phyloP scores from a whole-genome alignment of 1,140 invertebrate genomes.

The Drosophila parvula region DNA sequence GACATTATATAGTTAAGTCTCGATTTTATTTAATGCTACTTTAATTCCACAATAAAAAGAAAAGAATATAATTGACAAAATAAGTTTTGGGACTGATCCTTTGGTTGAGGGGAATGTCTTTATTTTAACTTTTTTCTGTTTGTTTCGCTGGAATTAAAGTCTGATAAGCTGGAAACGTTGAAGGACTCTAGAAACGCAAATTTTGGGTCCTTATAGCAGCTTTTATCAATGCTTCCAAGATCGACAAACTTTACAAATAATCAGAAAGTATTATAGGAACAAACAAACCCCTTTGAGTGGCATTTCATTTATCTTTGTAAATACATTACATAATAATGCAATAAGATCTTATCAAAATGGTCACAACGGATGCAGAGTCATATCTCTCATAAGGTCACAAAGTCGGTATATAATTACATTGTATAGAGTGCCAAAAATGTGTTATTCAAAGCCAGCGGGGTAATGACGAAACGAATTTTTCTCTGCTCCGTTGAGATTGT shows the following conservation, averaged over 20 bases:
- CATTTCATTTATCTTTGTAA: too few species aligned
- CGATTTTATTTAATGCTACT: slow-evolving; percentile 26
- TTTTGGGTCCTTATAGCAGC: too few species aligned
- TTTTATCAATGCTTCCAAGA: too few species aligned
- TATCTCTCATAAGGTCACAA: neutral
- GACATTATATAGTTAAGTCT: slow-evolving; percentile 13
- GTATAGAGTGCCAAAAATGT: neutral
- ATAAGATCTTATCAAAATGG: too few species aligned
- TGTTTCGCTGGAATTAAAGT: too few species aligned
- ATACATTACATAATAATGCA: neutral
- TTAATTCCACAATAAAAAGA: slow-evolving; percentile 19
- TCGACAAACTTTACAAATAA: too few species aligned
- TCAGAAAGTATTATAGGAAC: too few species aligned
- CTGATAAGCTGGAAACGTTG: too few species aligned
- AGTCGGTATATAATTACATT: neutral
- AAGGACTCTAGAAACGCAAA: too few species aligned
- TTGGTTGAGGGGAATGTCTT: too few species aligned
- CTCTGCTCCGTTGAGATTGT: neutral
- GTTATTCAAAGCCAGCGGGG: neutral
- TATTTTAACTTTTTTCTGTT: too few species aligned
- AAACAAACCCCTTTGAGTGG: neutral
- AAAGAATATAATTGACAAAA: neutral
- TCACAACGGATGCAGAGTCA: too few species aligned
- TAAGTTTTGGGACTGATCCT: neutral
- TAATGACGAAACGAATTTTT: neutral